Evolutionary conservation across 1,140 invertebrate genomes (phyloP), one percentile per base, ranked within the genome.

Genomic region (Leptinotarsa undecemlineata): DNA sequence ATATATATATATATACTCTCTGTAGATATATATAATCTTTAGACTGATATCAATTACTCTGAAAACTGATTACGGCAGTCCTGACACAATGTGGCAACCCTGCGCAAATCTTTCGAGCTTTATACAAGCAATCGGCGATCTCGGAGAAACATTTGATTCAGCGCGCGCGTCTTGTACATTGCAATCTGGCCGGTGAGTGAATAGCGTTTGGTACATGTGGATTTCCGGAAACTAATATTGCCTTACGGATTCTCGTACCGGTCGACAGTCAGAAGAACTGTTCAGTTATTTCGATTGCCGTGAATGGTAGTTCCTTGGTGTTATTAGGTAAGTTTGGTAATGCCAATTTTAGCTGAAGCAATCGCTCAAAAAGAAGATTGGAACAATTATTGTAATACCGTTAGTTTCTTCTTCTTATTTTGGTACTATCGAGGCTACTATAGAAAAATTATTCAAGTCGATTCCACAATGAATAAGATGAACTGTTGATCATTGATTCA

Each of bases 111-210:
- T 67, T 42, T 20, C 51, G 42, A 57, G 68, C 66, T 74, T 67
- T 60, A 67, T 26, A 68, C 67, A 61, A 74, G 67, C 67, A 23
- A 42, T 69, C 51, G 0, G 67, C 23, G 64, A 68, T 71, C 69
- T 71, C 71, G 61, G 71, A 69, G 33, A 57, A 48, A 70, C 78
- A 81, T 81, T 80, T 75, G 75, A 78, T 72, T 73, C 75, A 72
- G 73, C 78, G 81, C 79, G 80, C 74, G 77, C 77, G 80, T 76
- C 72, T 72, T 60, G 79, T 76, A 26, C 67, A 67, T 42, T 33
- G 64, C 64, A 23, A 42, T 42, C 20, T 14, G 64, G 47, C 57
- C 48, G 70, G 21, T 61, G 48, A 23, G 33, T 21, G 20, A 33
- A 72, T 47, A 67, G 64, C 19, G 68, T 64, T 68, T 57, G 71